phyloP scores from a whole-genome alignment of 2,113 vertebrate genomes.

The Shinisaurus crocodilurus region DNA sequence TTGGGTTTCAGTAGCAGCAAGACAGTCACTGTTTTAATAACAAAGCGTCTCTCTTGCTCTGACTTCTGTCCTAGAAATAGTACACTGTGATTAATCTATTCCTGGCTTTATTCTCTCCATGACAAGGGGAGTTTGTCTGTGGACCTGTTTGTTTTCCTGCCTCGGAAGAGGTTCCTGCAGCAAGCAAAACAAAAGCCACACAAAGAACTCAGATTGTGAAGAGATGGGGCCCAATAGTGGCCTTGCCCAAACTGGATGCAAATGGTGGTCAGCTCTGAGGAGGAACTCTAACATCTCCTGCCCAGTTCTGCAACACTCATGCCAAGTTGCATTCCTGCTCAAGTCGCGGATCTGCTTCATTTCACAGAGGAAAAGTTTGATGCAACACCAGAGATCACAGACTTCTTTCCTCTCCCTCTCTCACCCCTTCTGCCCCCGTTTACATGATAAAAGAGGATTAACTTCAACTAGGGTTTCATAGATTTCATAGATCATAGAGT shows the following conservation, averaged over 20 bases:
- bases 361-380: slow-evolving; percentile 60
- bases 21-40: slow-evolving; percentile 51
- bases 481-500: too few relatives aligned
- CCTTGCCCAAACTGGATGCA: slow-evolving; percentile 6
- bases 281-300: slow-evolving; percentile 42
- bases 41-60: slow-evolving; percentile 52
- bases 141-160: slow-evolving; percentile 49
- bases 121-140: slow-evolving; percentile 39
- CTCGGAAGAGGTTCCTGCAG: slow-evolving; percentile 47
- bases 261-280: slow-evolving; percentile 30
- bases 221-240: slow-evolving; percentile 52
- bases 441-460: slow-evolving; percentile 31
- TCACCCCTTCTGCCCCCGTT: neutral
- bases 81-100: slow-evolving; percentile 65
- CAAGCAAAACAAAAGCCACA: slow-evolving; percentile 56
- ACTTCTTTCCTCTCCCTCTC: slow-evolving; percentile 63
- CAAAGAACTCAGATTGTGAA: slow-evolving; percentile 50
- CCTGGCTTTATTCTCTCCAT: slow-evolving; percentile 62
- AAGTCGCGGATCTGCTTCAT: slow-evolving; percentile 62
- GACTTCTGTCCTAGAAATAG: slow-evolving; percentile 64
- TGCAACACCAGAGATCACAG: slow-evolving; percentile 61
- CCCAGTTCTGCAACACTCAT: slow-evolving; percentile 39
- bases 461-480: too few relatives aligned
- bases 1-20: slow-evolving; percentile 49
- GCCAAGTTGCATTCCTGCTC: slow-evolving; percentile 33